A percentile compares a stretch with the other conserved stretches of the same genome.
Conservation (phyloP, 2,797 vertebrate genomes). For the Martes flavigula region DNA sequence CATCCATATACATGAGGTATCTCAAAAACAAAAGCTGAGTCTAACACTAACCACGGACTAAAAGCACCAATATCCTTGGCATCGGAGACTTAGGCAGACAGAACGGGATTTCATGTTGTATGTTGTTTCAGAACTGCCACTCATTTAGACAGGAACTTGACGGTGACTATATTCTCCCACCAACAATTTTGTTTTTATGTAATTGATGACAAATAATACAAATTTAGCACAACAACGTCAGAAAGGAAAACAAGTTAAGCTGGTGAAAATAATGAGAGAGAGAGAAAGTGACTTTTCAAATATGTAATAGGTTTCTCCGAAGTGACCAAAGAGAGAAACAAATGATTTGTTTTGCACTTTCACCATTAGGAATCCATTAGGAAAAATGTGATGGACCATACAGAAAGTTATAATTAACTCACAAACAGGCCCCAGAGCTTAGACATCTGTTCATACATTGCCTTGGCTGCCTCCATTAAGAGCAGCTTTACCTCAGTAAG, state of each 20-base stretch:
- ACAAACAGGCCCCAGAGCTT: not conserved
- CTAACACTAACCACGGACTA: not conserved
- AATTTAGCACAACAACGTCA: not conserved
- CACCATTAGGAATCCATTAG: not conserved
- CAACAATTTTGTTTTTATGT: not conserved
- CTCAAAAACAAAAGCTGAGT: slow-evolving; percentile 34
- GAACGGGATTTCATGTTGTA: not conserved
- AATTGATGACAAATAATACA: not conserved
- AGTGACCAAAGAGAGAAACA: not conserved
- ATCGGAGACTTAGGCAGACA: not conserved
- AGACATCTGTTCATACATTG: not conserved
- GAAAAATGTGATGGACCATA: not conserved
- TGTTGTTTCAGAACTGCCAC: not conserved
- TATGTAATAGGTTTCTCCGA: not conserved
- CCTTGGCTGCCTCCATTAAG: not conserved
- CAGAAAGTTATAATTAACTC: not conserved
- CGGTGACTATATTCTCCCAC: not conserved
- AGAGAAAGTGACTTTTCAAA: not conserved
- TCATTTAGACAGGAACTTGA: not conserved
- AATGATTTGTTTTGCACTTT: not conserved
- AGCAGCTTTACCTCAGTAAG: slow-evolving; percentile 91
- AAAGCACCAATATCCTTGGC: not conserved
- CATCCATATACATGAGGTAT: not conserved
- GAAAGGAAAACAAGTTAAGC: slow-evolving; percentile 27
- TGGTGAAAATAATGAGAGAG: slow-evolving; percentile 6